Evolutionary conservation across 2,113 vertebrate genomes (phyloP).

Genomic region (Phasianus colchicus): DNA sequence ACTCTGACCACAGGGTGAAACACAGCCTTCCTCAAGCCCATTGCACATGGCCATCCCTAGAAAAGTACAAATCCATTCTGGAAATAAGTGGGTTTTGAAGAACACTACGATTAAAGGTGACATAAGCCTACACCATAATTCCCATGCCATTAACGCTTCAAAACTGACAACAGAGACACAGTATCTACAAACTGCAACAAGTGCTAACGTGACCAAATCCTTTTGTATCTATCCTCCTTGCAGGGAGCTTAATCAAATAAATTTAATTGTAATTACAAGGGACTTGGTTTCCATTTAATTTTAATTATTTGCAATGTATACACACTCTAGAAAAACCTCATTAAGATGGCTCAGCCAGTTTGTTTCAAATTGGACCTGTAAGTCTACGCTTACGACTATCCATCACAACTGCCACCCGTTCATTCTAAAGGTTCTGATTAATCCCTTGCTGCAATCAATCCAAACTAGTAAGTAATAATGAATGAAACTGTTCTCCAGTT

Average conservation of each 20-base stretch:
- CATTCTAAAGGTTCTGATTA: slow-evolving; percentile 61
- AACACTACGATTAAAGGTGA: background rate
- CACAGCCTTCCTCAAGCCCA: background rate
- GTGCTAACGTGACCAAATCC: slow-evolving; percentile 15
- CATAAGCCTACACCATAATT: background rate
- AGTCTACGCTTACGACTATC: slow-evolving; percentile 61
- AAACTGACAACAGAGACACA: background rate
- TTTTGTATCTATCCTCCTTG: slow-evolving; percentile 1
- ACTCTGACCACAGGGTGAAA: background rate
- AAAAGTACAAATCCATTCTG: background rate
- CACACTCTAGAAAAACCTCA: slow-evolving; percentile 72
- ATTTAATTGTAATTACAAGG: slow-evolving; percentile 67
- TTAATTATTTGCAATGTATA: slow-evolving; percentile 79
- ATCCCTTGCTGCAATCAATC: slow-evolving; percentile 62
- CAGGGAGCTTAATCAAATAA: slow-evolving; percentile 64
- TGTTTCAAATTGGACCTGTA: slow-evolving; percentile 53
- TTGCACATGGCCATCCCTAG: background rate
- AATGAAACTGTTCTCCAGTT: background rate
- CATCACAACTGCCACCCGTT: slow-evolving; percentile 52
- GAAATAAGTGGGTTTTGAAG: background rate
- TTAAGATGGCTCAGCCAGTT: slow-evolving; percentile 65
- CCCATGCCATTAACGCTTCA: background rate
- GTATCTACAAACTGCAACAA: background rate
- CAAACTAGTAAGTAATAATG: background rate
- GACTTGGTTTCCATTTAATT: slow-evolving; percentile 75